Conservation (phyloP, 2,888 invertebrate genomes). For the Cremastinae sp. region DNA sequence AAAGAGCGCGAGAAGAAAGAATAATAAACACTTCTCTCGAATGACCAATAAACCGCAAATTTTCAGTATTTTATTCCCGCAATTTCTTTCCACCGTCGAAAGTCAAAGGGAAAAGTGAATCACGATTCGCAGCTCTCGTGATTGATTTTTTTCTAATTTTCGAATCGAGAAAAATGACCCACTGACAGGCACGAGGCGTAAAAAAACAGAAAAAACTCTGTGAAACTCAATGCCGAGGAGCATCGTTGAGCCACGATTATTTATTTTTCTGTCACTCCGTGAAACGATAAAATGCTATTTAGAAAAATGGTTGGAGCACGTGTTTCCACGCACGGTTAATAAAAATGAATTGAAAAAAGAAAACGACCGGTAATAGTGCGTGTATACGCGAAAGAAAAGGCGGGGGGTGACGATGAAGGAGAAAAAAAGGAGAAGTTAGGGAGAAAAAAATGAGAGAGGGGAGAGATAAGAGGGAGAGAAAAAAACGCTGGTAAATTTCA, state of each 20-base stretch:
- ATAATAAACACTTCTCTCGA: conserved; percentile 27
- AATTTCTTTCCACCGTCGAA: no score
- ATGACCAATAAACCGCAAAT: no score
- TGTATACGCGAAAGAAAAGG: no score
- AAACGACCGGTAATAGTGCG: conserved; percentile 37
- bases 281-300: conserved; percentile 65
- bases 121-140: neutral
- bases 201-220: no score
- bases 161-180: neutral
- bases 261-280: conserved; percentile 30
- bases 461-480: conserved; percentile 16
- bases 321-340: conserved; percentile 61
- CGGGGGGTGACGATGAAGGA: no score
- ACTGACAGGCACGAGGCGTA: conserved; percentile 11
- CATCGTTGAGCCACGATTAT: conserved; percentile 42
- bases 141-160: conserved; percentile 1
- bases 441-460: no score
- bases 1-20: conserved; percentile 7
- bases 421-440: conserved; percentile 8
- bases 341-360: conserved; percentile 54
- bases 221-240: conserved; percentile 1
- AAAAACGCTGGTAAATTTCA: conserved; percentile 9
- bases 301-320: conserved; percentile 68
- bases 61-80: no score
- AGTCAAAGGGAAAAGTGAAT: no score